Evolutionary conservation across 2,797 vertebrate species (phyloP), one percentile per base, ranked within the genome.

Genomic region (Cuculus canorus): DNA sequence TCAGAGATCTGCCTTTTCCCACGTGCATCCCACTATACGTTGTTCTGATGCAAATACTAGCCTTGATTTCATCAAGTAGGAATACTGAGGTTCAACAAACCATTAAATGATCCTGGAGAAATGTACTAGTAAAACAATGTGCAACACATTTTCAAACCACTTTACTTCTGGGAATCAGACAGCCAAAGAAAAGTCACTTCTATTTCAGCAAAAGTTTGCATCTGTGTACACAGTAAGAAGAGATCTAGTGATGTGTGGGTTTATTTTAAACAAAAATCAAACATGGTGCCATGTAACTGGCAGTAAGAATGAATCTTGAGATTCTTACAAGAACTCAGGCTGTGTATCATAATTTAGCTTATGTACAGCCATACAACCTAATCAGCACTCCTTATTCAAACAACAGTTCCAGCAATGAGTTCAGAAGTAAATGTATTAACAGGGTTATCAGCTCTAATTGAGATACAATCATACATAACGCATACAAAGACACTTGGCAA

Each of bases 331-430:
- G 60, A 95, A 76, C 32, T 77, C 17, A 82, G 45, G 22, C 37
- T 71, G 25, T 28, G 11, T 48, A 52, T 60, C 2, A 8, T 22
- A 53, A 53, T 83, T 78, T 56, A 66, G 28, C 1, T 10, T 41
- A 71, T 82, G 35, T 89, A 59, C 23, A 84, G 56, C 30, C 52
- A 43, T 35, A 24, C 5, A 57, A 69, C 39, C 30, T 72, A 81
- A 86, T 95, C 73, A 79, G 66, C 43, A 73, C 13, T 85, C 72
- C 69, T 87, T 72, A 65, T 59, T 79, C 65, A 93, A 91, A 82
- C 63, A 84, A 1, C 81, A 83, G 68, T 83, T 82, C 69, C 63
- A 90, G 32, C 56, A 81, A 35, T 39, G 27, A 61, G 50, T 92
- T 82, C 86, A 89, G 53, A 86, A 86, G 54, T 39, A 75, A 41